Conservation (phyloP, 2,888 invertebrate species). For the Mayetiola destructor region DNA sequence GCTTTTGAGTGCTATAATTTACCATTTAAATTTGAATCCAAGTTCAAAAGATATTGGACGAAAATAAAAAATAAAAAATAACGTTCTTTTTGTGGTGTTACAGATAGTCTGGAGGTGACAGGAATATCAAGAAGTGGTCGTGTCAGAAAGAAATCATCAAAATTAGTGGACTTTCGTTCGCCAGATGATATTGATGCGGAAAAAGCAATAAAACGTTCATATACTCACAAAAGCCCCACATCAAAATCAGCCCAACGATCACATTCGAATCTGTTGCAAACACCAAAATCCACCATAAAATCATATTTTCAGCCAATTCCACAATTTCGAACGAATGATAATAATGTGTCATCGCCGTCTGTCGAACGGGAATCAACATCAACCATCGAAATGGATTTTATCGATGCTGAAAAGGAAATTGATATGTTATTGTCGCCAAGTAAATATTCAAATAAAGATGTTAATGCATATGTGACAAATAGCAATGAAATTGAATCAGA, state of each 20-base stretch:
- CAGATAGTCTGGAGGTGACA: conserved; percentile 59
- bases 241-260: background rate
- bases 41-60: background rate
- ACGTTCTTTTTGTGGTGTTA: background rate
- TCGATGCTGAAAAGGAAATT: conserved; percentile 20
- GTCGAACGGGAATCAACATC: background rate
- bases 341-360: background rate
- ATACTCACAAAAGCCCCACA: conserved; percentile 19
- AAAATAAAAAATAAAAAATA: background rate
- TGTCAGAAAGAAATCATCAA: conserved; percentile 87
- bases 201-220: conserved; percentile 17
- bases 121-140: conserved; percentile 80
- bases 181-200: conserved; percentile 61
- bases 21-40: too few species aligned
- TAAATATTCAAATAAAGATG: conserved; percentile 20
- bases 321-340: background rate
- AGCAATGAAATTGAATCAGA: conserved; percentile 21
- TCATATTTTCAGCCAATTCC: background rate
- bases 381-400: conserved; percentile 16
- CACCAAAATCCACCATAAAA: background rate
- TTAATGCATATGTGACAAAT: conserved; percentile 21
- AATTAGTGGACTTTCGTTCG: conserved; percentile 83
- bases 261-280: too few species aligned
- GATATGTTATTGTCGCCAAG: background rate
- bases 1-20: too few species aligned